phyloP scores from a whole-genome alignment of 1,140 invertebrate genomes.

The Aphelenchoides fujianensis region DNA sequence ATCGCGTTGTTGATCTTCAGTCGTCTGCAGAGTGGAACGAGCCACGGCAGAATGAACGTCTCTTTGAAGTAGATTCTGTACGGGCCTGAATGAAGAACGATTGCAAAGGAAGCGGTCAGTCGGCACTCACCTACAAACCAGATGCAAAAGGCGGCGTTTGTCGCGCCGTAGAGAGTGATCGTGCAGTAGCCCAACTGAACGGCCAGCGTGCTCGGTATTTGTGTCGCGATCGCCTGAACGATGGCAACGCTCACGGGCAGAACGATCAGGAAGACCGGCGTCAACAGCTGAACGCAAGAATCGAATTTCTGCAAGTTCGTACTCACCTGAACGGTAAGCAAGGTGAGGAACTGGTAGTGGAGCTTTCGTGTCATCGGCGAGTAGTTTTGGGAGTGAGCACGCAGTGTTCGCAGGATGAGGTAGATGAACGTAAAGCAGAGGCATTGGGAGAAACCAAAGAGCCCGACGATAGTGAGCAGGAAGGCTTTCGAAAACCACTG shows the following conservation, averaged over 20 bases:
- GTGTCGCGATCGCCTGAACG: neutral
- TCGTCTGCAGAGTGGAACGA: neutral
- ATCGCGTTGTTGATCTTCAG: neutral
- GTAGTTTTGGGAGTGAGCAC: neutral
- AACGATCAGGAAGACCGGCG: neutral
- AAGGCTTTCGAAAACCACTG: neutral
- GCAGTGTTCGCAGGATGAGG: neutral
- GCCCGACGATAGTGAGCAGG: neutral
- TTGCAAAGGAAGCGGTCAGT: neutral
- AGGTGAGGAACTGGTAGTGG: neutral
- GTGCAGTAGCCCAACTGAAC: neutral
- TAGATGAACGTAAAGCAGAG: neutral
- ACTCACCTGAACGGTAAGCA: neutral
- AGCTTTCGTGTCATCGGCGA: neutral
- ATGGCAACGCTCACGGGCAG: neutral
- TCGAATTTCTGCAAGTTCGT: neutral
- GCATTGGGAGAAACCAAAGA: neutral
- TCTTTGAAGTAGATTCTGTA: neutral
- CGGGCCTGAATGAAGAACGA: neutral
- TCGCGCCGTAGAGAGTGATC: neutral
- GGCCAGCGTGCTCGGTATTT: neutral
- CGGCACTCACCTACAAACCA: neutral
- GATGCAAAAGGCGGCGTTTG: neutral
- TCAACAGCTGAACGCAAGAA: neutral
- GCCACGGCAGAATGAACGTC: neutral